Evolutionary conservation across 2,888 invertebrate species (phyloP).

Genomic region (Teleiodes luculella): DNA sequence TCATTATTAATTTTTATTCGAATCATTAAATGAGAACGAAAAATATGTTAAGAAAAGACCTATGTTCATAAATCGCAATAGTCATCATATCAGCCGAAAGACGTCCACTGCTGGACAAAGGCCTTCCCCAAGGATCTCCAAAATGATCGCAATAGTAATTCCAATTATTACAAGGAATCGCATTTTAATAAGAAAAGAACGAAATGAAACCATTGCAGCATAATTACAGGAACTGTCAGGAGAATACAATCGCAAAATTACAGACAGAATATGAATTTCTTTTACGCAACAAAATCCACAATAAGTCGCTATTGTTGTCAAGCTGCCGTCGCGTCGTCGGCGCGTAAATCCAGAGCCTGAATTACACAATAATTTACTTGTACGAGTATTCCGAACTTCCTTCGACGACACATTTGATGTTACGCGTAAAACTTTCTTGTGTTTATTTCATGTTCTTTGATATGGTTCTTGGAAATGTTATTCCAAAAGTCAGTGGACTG

Average conservation of each 20-base stretch:
- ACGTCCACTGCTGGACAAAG: no score
- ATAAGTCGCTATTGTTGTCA: conserved; percentile 8
- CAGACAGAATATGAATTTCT: neutral
- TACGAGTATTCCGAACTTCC: conserved; percentile 1
- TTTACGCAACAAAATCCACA: conserved; percentile 1
- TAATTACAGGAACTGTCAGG: neutral
- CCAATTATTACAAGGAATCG: no score
- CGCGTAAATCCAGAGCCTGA: neutral
- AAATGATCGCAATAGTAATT: no score
- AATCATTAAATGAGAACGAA: no score
- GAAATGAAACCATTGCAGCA: neutral
- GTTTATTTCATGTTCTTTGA: conserved; percentile 1
- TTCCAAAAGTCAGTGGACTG: conserved; percentile 1
- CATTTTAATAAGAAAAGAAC: no score
- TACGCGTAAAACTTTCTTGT: neutral
- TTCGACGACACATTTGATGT: neutral
- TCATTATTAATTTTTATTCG: no score
- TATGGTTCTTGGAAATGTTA: conserved; percentile 1
- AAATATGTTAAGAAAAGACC: no score
- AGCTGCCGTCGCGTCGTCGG: conserved; percentile 4
- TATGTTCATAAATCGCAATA: no score
- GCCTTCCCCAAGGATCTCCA: no score
- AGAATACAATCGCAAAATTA: neutral
- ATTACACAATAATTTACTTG: conserved; percentile 9
- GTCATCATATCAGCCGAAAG: no score